These are phyloP conservation scores for Acanthoscelides obtectus DNA, from an alignment of 2,888 invertebrate species.

Conservation along the genomic window DNA sequence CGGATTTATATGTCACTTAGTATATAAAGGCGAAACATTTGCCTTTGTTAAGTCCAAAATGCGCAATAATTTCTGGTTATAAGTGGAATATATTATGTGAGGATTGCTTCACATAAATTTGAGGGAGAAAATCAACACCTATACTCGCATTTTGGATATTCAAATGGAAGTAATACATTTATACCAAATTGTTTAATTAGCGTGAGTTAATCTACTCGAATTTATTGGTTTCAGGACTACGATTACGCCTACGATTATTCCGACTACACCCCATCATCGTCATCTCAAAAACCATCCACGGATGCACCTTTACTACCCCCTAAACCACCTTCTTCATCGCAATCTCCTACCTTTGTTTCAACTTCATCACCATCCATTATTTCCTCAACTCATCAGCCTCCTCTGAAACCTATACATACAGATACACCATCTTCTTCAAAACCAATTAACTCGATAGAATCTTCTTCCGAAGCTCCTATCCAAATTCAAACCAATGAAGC, in stretches of 20 bases:
- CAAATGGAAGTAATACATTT: too few species aligned
- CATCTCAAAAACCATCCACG: constrained; percentile 23
- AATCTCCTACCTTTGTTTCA: constrained; percentile 12
- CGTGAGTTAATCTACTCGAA: too few species aligned
- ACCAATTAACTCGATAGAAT: not conserved
- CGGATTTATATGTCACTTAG: too few species aligned
- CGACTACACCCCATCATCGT: constrained; percentile 66
- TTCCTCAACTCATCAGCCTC: constrained; percentile 2
- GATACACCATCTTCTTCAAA: not conserved
- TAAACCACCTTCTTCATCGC: constrained; percentile 7
- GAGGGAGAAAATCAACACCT: too few species aligned
- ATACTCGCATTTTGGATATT: too few species aligned
- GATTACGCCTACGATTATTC: constrained; percentile 71
- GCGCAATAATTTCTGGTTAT: too few species aligned
- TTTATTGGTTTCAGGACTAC: constrained; percentile 61
- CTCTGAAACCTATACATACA: not conserved
- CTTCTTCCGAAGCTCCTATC: not conserved
- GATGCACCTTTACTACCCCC: constrained; percentile 1
- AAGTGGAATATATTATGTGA: too few species aligned
- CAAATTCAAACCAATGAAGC: not conserved
- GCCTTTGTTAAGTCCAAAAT: too few species aligned
- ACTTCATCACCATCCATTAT: constrained; percentile 5
- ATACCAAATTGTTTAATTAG: too few species aligned
- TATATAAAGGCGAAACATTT: too few species aligned
- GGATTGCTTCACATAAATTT: too few species aligned